Percentiles rank a stretch among this genome's conserved stretches.
These are phyloP conservation scores for Nylanderia fulva DNA, from an alignment of 1,140 invertebrate genomes.

Conservation along the genomic window DNA sequence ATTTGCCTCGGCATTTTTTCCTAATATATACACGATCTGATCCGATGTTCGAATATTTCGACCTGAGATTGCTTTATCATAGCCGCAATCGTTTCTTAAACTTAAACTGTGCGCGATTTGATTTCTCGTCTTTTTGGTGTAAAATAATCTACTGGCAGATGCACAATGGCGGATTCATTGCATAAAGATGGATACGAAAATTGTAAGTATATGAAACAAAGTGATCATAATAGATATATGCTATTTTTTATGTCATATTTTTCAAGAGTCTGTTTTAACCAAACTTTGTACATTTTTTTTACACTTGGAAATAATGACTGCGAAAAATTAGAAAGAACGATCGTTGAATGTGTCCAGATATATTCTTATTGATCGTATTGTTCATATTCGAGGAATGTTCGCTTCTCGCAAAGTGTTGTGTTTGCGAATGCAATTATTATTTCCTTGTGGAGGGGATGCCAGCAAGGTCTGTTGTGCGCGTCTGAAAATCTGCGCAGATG, in stretches of 20 bases:
- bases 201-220: slow-evolving; percentile 67
- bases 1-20: slow-evolving; percentile 2
- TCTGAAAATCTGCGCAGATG: neutral
- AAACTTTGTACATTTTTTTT: too few relatives aligned
- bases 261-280: neutral
- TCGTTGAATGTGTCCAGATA: neutral
- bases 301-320: neutral
- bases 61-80: slow-evolving; percentile 11
- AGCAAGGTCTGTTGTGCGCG: neutral
- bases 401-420: neutral
- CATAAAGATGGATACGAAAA: slow-evolving; percentile 76
- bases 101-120: slow-evolving; percentile 47
- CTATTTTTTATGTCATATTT: slow-evolving; percentile 2
- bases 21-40: neutral
- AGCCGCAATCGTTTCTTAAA: slow-evolving; percentile 54
- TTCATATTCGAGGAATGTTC: too few relatives aligned
- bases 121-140: neutral
- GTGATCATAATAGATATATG: neutral
- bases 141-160: neutral
- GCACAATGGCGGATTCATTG: slow-evolving; percentile 68
- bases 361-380: neutral
- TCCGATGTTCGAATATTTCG: neutral
- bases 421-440: neutral
- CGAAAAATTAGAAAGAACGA: too few relatives aligned
- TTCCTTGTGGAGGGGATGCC: neutral